Conservation (phyloP, 2,797 vertebrate species). For the Rhynchotus rufescens region DNA sequence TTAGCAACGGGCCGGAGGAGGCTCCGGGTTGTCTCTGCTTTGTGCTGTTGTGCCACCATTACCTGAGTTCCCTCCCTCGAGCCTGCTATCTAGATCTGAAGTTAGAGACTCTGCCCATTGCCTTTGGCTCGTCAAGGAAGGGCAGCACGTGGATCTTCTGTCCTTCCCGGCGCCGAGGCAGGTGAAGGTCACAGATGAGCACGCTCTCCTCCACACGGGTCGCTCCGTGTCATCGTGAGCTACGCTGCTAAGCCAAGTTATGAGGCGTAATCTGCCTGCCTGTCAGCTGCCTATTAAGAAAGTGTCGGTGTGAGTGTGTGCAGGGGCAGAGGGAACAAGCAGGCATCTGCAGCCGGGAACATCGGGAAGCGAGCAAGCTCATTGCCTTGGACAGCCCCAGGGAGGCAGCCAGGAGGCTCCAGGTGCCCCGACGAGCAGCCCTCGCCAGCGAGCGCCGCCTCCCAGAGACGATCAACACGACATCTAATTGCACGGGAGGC, state of each 20-base stretch:
- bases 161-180: not conserved
- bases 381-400: not conserved
- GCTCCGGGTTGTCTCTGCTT: not conserved
- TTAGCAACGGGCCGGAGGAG: not conserved
- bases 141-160: not conserved
- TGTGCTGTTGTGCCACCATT: not conserved
- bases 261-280: not conserved
- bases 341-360: fast-evolving
- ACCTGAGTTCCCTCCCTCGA: not conserved
- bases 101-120: not conserved
- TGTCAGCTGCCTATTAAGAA: not conserved
- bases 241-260: not conserved
- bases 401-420: not conserved
- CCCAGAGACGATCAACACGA: not conserved
- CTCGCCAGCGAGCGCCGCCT: not conserved
- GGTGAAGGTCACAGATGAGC: not conserved
- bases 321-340: not conserved
- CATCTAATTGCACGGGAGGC: not conserved
- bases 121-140: not conserved
- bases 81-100: not conserved
- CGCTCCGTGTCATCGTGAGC: not conserved
- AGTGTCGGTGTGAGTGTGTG: not conserved
- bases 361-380: not conserved
- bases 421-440: not conserved
- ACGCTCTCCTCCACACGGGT: not conserved